Base-by-base conservation (phyloP, 2,113 vertebrate species). In the Prunella himalayana region DNA sequence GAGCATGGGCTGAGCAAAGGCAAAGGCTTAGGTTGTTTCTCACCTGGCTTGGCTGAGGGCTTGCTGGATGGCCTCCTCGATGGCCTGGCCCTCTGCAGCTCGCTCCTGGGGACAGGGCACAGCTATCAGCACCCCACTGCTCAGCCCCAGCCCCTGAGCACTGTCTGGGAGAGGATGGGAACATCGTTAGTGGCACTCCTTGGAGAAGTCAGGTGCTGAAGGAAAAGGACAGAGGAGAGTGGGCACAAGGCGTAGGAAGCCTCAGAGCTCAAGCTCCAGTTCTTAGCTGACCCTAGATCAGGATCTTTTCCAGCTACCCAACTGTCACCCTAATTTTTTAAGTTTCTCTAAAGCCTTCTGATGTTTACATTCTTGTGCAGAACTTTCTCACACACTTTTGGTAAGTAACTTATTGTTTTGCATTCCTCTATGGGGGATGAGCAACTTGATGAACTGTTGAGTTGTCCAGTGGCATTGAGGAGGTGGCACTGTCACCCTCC, bases 91-190 rank as follows among this genome's bases (percentile, higher is more conserved):
- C 6, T 95, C 85, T 31, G 97, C 97, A 54, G 99, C 98, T 77
- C 94, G 94, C 82, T 98, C 97, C 45, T 97, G 94, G 45, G 98
- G 98, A 95, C 99, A 98, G 68, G 99, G 99, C 64, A 99, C 98
- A 8, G 98, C 98, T 57, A 99, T 95, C 87, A 99, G 95, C 70
- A 99, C 75, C 7, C 99, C 99, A 0, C 98, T 99, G 95, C 97
- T 94, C 92, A 99, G 97, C n/a, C 98, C 98, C 53, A 99, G 97
- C 27, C 96, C 97, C 81, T 98, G 91, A 25, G 95, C 60, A 14
- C 95, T 97, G 39, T 83, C 99, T 99, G 94, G 54, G 82, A 57
- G 50, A 94, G 23, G 59, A 68, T 53, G 57, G 68, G 69, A 45
- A 93, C 4, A 91, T 4, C 0, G 3, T 93, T 93, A 94, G 83